Percentiles rank a stretch among this genome's conserved stretches.
Evolutionary conservation across 2,888 invertebrate species (phyloP).

Genomic region (Drosophila imparisetae): DNA sequence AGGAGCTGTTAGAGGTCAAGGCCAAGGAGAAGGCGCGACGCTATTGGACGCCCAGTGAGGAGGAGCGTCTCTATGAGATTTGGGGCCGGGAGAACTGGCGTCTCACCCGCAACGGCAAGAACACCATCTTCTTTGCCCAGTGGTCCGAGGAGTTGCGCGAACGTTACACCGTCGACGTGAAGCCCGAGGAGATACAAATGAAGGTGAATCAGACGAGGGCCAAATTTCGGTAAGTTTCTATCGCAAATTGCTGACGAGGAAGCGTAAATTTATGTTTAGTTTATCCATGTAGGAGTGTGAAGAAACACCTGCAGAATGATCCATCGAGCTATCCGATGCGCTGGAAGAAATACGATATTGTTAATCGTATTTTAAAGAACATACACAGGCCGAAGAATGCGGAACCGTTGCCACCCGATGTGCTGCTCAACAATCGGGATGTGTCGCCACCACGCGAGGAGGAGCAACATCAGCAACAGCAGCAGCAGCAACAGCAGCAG

Average conservation of each 20-base stretch:
- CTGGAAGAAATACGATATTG: constrained; percentile 80
- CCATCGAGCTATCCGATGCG: constrained; percentile 59
- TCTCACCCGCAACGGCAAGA: constrained; percentile 79
- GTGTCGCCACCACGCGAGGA: constrained; percentile 73
- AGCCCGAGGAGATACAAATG: constrained; percentile 80
- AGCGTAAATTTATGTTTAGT: neutral
- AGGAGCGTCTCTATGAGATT: constrained; percentile 80
- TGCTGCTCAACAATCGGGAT: constrained; percentile 79
- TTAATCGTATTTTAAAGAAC: constrained; percentile 79
- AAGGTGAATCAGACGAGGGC: constrained; percentile 82
- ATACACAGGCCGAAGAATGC: constrained; percentile 80
- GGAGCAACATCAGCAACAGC: constrained; percentile 40
- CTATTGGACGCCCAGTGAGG: constrained; percentile 81
- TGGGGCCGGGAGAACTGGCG: constrained; percentile 82
- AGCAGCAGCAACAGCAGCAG: constrained; percentile 24
- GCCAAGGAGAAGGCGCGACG: constrained; percentile 75
- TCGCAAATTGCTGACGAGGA: neutral
- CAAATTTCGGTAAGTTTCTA: constrained; percentile 73
- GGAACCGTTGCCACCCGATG: constrained; percentile 78
- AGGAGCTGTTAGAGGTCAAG: constrained; percentile 67
- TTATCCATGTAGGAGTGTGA: constrained; percentile 62
- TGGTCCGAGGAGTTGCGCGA: constrained; percentile 80
- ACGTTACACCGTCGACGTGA: constrained; percentile 76
- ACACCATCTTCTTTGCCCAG: constrained; percentile 77
- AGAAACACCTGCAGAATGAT: constrained; percentile 68